Evolutionary conservation across 2,888 invertebrate genomes (phyloP).

Genomic region (Drosophila cognata): DNA sequence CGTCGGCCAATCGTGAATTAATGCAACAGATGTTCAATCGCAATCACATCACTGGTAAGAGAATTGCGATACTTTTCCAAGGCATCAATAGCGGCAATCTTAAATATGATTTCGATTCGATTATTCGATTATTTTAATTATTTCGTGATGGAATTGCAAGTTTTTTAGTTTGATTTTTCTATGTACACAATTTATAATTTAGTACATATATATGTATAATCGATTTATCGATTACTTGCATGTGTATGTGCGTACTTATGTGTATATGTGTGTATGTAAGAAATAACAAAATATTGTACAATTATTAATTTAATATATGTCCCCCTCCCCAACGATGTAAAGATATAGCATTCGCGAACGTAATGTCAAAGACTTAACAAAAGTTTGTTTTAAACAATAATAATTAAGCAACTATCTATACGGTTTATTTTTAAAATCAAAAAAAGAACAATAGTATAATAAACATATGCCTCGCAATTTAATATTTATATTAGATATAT

Average conservation of each 20-base stretch:
- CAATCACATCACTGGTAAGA: conserved; percentile 85
- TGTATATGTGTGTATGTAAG: not conserved
- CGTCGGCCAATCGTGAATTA: conserved; percentile 69
- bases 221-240: not conserved
- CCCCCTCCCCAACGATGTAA: conserved; percentile 4
- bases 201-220: not conserved
- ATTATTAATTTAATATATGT: conserved; percentile 1
- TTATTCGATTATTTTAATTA: conserved; percentile 1
- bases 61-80: conserved; percentile 51
- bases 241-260: not conserved
- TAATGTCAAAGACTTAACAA: conserved; percentile 58
- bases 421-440: conserved; percentile 6
- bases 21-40: conserved; percentile 83
- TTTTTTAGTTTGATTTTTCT: not conserved
- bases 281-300: conserved; percentile 1
- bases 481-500: conserved; percentile 25
- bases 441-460: conserved; percentile 17
- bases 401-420: conserved; percentile 17
- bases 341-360: conserved; percentile 15
- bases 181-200: not conserved
- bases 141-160: not conserved
- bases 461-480: conserved; percentile 63
- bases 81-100: not conserved
- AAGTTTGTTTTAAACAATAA: conserved; percentile 47
- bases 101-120: not conserved